Conservation (phyloP, 2,888 invertebrate species). For the Stenodema calcarata region DNA sequence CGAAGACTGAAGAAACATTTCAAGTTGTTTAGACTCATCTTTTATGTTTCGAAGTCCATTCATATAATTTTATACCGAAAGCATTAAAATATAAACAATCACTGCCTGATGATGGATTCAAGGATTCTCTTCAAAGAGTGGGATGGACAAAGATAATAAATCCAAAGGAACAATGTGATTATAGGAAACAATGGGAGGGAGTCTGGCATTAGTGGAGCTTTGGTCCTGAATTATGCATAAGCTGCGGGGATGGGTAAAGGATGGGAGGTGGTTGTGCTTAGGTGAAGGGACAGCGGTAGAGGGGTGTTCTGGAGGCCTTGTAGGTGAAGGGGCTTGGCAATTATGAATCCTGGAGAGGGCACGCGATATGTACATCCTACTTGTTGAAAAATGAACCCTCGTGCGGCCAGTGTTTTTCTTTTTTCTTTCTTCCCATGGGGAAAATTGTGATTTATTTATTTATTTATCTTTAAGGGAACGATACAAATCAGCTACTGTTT, state of each 20-base stretch:
- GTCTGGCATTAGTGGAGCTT: conserved; percentile 31
- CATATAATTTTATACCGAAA: background rate
- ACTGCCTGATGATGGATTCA: conserved; percentile 31
- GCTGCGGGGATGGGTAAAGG: background rate
- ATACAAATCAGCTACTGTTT: background rate
- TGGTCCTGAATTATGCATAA: conserved; percentile 37
- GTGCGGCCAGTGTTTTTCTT: background rate
- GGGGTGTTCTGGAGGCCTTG: background rate
- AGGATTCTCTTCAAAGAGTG: conserved; percentile 22
- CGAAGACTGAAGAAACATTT: too few species aligned
- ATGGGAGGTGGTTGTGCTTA: background rate
- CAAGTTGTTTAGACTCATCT: background rate
- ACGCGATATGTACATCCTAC: conserved; percentile 2
- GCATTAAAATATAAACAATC: conserved; percentile 24
- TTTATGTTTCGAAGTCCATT: background rate
- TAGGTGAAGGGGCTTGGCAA: conserved; percentile 7
- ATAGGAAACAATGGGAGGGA: conserved; percentile 39
- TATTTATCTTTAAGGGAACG: background rate
- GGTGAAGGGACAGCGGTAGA: background rate
- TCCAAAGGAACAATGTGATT: conserved; percentile 39
- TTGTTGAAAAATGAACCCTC: background rate
- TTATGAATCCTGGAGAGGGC: background rate
- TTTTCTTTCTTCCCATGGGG: background rate
- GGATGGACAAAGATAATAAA: conserved; percentile 38
- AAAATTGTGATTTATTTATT: background rate